These are phyloP conservation scores for Panorpa germanica DNA, from an alignment of 2,888 invertebrate genomes.

Conservation along the genomic window DNA sequence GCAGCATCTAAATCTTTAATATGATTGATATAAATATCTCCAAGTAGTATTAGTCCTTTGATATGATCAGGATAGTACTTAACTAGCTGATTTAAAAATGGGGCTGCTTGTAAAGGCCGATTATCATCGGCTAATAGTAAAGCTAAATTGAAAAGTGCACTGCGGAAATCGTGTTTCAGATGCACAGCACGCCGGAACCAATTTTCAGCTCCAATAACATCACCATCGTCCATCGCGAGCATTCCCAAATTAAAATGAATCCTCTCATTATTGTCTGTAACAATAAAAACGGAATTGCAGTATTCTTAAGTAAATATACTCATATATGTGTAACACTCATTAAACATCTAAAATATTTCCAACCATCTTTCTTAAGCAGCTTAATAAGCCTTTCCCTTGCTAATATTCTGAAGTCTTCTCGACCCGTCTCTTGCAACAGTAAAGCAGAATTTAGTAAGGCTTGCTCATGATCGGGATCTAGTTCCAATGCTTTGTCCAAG, in stretches of 20 bases:
- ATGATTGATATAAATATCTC: conserved; percentile 91
- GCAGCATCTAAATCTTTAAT: conserved; percentile 89
- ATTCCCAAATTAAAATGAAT: conserved; percentile 92
- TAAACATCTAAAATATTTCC: conserved; percentile 12
- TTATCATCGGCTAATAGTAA: conserved; percentile 74
- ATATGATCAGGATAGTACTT: conserved; percentile 84
- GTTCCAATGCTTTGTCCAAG: conserved; percentile 79
- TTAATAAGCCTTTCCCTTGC: conserved; percentile 67
- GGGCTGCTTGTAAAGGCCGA: conserved; percentile 78
- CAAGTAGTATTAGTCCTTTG: conserved; percentile 82
- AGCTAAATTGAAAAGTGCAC: conserved; percentile 88
- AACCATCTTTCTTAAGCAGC: conserved; percentile 52
- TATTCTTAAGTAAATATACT: background rate
- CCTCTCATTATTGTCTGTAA: conserved; percentile 59
- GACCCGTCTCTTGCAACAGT: conserved; percentile 74
- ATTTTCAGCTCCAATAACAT: conserved; percentile 72
- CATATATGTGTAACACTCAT: background rate
- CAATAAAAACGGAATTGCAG: conserved; percentile 1
- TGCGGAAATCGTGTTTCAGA: conserved; percentile 74
- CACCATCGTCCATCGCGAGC: conserved; percentile 90
- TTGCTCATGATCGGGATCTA: conserved; percentile 89
- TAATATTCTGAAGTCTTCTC: conserved; percentile 57
- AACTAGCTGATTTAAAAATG: conserved; percentile 78
- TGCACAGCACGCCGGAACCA: conserved; percentile 83
- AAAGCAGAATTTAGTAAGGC: conserved; percentile 90